phyloP scores from a whole-genome alignment of 2,113 vertebrate species.

The Hippoglossus stenolepis region DNA sequence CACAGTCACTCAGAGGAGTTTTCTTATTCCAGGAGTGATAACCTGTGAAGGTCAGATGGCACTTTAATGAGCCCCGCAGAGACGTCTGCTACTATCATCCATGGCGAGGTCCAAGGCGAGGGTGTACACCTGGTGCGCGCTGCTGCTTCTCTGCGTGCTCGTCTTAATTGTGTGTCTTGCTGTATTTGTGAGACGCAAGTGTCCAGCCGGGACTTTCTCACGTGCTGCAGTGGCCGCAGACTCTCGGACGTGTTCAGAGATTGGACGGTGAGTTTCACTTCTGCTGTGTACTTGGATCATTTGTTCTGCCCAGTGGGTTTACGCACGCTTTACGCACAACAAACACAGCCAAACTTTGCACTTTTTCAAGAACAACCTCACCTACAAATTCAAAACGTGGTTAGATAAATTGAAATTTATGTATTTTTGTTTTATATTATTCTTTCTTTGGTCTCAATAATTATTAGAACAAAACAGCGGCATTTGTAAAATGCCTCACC shows the following conservation, averaged over 20 bases:
- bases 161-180: slow-evolving; percentile 40
- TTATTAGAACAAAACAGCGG: too few species aligned
- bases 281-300: background rate
- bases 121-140: slow-evolving; percentile 49
- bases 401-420: too few species aligned
- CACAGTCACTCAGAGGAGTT: background rate
- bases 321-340: background rate
- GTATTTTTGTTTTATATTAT: too few species aligned
- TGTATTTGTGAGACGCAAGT: slow-evolving; percentile 27
- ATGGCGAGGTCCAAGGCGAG: slow-evolving; percentile 67
- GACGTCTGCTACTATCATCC: background rate
- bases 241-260: slow-evolving; percentile 82
- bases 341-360: background rate
- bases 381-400: background rate
- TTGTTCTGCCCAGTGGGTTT: background rate
- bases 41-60: background rate
- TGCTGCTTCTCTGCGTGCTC: slow-evolving; percentile 54
- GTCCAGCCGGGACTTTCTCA: slow-evolving; percentile 58
- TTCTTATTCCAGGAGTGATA: background rate
- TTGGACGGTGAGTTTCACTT: slow-evolving; percentile 83
- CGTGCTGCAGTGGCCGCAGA: slow-evolving; percentile 87
- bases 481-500: too few species aligned
- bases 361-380: background rate
- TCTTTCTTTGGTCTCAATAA: too few species aligned
- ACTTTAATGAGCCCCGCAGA: background rate